Evolutionary conservation across 2,113 vertebrate species (phyloP).

Genomic region (Carlito syrichta): DNA sequence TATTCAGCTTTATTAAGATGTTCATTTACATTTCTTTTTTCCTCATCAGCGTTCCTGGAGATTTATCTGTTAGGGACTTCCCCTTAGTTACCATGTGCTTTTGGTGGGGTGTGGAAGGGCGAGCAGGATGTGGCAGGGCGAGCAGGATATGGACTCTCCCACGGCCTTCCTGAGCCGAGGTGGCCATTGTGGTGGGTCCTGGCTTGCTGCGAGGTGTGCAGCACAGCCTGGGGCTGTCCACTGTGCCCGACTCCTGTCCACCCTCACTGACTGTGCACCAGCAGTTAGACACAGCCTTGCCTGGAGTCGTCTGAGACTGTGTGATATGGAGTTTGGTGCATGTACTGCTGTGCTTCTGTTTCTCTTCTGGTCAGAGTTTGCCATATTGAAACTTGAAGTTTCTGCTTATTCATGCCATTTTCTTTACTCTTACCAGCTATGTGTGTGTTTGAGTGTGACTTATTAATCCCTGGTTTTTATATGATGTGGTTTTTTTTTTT

Average conservation of each 20-base stretch:
- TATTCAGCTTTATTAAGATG: neutral
- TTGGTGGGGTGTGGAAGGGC: neutral
- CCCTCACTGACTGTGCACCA: no score
- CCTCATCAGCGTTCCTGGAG: neutral
- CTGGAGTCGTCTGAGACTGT: no score
- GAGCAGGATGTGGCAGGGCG: neutral
- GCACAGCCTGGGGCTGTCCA: no score
- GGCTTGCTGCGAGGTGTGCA: no score
- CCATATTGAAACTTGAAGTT: neutral
- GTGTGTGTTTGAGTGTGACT: neutral
- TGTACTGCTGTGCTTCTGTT: no score
- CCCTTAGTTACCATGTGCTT: neutral
- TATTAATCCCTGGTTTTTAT: neutral
- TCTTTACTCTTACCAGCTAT: neutral
- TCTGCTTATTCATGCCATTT: neutral
- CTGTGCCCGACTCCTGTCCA: no score
- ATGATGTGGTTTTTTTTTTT: neutral
- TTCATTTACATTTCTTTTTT: neutral
- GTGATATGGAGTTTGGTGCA: no score
- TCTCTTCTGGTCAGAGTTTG: neutral
- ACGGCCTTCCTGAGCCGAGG: no score
- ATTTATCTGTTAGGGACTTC: neutral
- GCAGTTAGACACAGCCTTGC: no score
- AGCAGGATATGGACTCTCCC: neutral
- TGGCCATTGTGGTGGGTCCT: no score